These are phyloP conservation scores for Corydoras sp. DNA, from an alignment of 2,113 vertebrate species.

Conservation along the genomic window DNA sequence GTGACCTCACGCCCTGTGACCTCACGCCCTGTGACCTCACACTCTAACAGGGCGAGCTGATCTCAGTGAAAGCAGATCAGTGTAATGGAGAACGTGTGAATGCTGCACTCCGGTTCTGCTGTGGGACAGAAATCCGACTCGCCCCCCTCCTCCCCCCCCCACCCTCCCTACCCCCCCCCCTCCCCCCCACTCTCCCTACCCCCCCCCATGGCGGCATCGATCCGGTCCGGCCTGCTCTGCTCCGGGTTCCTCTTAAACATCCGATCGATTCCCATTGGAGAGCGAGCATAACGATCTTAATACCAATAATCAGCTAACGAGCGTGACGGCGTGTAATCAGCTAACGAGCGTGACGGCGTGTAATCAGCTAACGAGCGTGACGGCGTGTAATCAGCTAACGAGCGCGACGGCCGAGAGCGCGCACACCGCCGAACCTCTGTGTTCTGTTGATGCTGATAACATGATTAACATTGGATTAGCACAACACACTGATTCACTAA, in stretches of 20 bases:
- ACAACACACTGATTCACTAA: constrained; percentile 14
- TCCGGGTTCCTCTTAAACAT: constrained; percentile 2
- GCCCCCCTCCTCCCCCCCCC: too few relatives aligned
- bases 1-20: neutral
- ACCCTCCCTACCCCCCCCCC: constrained; percentile 45
- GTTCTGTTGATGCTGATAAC: constrained; percentile 13
- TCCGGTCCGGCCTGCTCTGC: constrained; percentile 13
- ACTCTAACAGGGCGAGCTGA: neutral
- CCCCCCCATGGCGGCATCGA: too few relatives aligned
- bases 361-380: constrained; percentile 21
- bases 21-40: neutral
- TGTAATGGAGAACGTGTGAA: constrained; percentile 35
- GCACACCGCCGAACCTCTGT: neutral
- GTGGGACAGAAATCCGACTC: constrained; percentile 55
- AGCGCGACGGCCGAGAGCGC: neutral
- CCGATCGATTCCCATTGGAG: constrained; percentile 24
- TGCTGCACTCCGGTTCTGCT: constrained; percentile 62
- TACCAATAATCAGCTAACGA: neutral
- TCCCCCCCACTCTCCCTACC: constrained; percentile 34
- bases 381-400: constrained; percentile 25
- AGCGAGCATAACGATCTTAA: constrained; percentile 16
- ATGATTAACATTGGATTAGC: constrained; percentile 27
- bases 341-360: constrained; percentile 3
- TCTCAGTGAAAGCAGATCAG: constrained; percentile 30
- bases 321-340: too few relatives aligned